Evolutionary conservation across 1,140 invertebrate genomes (phyloP).

Genomic region (Tribolium castaneum): DNA sequence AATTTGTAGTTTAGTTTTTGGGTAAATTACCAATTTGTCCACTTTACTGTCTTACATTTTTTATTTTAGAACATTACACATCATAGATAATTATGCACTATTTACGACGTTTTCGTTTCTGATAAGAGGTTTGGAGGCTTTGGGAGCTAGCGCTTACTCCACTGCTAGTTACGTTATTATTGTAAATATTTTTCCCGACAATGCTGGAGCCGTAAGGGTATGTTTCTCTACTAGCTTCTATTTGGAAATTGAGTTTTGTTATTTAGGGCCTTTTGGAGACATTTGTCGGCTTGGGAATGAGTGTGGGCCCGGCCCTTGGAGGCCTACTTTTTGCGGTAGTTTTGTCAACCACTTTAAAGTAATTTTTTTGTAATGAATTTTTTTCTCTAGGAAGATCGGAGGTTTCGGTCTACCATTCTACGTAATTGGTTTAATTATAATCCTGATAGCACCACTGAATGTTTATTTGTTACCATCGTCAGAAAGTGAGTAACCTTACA

Average conservation of each 20-base stretch:
- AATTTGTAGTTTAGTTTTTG: conserved; percentile 73
- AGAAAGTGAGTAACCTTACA: conserved; percentile 65
- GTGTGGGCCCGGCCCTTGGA: conserved; percentile 81
- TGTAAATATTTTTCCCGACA: conserved; percentile 80
- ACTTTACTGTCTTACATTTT: conserved; percentile 25
- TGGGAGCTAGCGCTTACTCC: conserved; percentile 79
- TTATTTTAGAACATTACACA: conserved; percentile 70
- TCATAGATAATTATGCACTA: conserved; percentile 68
- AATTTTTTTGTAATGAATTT: conserved; percentile 38
- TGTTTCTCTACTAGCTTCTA: conserved; percentile 43
- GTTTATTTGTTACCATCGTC: conserved; percentile 70
- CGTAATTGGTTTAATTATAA: conserved; percentile 73
- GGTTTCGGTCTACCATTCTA: conserved; percentile 82
- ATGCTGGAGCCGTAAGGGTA: conserved; percentile 78
- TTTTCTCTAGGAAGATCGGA: conserved; percentile 76
- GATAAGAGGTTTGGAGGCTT: conserved; percentile 76
- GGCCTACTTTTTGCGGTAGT: conserved; percentile 79
- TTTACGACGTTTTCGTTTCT: conserved; percentile 79
- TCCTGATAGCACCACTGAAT: conserved; percentile 75
- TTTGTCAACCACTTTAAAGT: background rate
- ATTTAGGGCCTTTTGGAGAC: conserved; percentile 79
- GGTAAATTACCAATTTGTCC: conserved; percentile 64
- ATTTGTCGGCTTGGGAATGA: conserved; percentile 82
- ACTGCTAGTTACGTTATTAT: conserved; percentile 81
- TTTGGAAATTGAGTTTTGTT: background rate